These are phyloP conservation scores for Pipra filicauda DNA, from an alignment of 2,113 vertebrate species.

Conservation along the genomic window DNA sequence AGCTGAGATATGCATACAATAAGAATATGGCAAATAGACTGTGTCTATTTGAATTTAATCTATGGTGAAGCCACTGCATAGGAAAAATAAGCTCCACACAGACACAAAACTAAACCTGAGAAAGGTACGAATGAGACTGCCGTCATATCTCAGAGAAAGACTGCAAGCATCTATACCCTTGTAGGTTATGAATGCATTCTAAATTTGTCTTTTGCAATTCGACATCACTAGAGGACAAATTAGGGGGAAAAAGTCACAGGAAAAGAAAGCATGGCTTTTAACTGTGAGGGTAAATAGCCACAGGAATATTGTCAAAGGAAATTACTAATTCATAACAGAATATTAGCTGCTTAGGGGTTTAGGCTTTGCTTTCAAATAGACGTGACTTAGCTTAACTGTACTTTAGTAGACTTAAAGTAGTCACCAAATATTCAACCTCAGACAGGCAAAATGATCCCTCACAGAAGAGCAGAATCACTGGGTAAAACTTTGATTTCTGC, in stretches of 20 bases:
- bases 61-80: background rate
- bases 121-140: background rate
- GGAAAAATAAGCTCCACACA: background rate
- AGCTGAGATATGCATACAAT: background rate
- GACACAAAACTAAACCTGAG: background rate
- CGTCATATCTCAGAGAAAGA: background rate
- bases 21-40: background rate
- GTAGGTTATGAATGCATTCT: background rate
- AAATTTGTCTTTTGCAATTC: background rate
- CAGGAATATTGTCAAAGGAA: background rate
- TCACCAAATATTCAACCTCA: background rate
- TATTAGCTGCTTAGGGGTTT: background rate
- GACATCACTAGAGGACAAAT: background rate
- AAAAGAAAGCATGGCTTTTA: background rate
- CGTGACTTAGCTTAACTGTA: background rate
- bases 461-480: background rate
- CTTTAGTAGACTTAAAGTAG: background rate
- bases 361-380: background rate
- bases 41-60: background rate
- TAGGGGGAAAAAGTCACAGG: background rate
- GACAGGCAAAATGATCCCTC: accelerated
- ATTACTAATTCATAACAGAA: background rate
- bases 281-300: background rate
- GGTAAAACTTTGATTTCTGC: background rate
- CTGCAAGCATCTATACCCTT: background rate